Evolutionary conservation across 2,888 invertebrate species (phyloP).

Genomic region (Salpingus planirostris): DNA sequence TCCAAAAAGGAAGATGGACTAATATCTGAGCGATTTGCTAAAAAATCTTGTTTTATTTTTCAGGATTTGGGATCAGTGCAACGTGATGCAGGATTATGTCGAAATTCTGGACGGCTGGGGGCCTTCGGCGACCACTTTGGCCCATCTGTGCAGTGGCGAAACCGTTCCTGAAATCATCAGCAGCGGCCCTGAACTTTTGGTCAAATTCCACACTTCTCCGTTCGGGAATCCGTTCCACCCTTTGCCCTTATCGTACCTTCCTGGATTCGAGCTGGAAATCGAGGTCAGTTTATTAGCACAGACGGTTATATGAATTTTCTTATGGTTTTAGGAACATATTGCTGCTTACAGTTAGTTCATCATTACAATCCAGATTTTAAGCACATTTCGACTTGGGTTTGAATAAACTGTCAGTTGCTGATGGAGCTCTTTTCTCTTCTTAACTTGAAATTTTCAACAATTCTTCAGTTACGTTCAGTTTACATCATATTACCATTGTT

Average conservation of each 20-base stretch:
- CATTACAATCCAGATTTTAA: too few relatives aligned
- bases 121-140: constrained; percentile 60
- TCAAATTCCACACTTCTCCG: constrained; percentile 74
- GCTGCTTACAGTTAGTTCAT: too few relatives aligned
- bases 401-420: too few relatives aligned
- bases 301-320: too few relatives aligned
- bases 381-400: too few relatives aligned
- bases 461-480: too few relatives aligned
- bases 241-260: constrained; percentile 65
- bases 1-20: too few relatives aligned
- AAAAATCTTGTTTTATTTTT: too few relatives aligned
- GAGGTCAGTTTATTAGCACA: constrained; percentile 42
- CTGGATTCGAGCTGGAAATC: constrained; percentile 74
- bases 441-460: too few relatives aligned
- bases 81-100: constrained; percentile 71
- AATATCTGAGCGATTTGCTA: background rate
- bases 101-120: constrained; percentile 73
- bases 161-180: constrained; percentile 72
- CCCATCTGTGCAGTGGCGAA: constrained; percentile 74
- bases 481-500: too few relatives aligned
- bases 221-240: constrained; percentile 77
- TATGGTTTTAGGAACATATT: too few relatives aligned
- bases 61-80: constrained; percentile 76
- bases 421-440: too few relatives aligned
- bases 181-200: constrained; percentile 66